Conservation (phyloP, 2,888 invertebrate genomes). For the Lordiphosa fenestrarum region DNA sequence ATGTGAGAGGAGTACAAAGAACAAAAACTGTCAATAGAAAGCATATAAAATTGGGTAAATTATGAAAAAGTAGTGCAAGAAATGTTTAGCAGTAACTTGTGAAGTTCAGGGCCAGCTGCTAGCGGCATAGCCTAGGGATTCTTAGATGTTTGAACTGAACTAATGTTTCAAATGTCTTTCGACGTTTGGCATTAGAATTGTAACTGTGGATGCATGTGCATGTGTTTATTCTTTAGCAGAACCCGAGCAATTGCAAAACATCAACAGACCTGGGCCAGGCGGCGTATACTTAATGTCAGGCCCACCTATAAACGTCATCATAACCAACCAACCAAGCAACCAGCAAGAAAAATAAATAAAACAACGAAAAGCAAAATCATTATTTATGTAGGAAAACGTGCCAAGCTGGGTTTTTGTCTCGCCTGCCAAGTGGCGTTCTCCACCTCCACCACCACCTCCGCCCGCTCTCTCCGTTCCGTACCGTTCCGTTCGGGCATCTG, state of each 20-base stretch:
- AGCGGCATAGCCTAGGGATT: too few relatives aligned
- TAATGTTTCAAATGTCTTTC: too few relatives aligned
- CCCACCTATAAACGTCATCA: constrained; percentile 68
- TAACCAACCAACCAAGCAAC: constrained; percentile 55
- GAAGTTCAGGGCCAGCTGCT: too few relatives aligned
- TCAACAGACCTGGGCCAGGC: constrained; percentile 41
- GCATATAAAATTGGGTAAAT: too few relatives aligned
- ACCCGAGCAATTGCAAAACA: constrained; percentile 33
- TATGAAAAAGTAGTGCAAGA: too few relatives aligned
- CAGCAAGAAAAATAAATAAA: constrained; percentile 12
- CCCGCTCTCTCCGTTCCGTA: too few relatives aligned
- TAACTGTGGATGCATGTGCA: not conserved
- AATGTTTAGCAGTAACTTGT: too few relatives aligned
- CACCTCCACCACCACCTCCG: too few relatives aligned
- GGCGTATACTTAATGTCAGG: constrained; percentile 74
- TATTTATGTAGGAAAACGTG: constrained; percentile 71
- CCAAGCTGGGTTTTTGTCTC: constrained; percentile 47
- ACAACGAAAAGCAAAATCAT: constrained; percentile 44
- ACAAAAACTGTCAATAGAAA: too few relatives aligned
- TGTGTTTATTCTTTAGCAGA: not conserved
- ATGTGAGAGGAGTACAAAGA: too few relatives aligned
- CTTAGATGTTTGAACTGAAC: too few relatives aligned
- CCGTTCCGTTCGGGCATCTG: constrained; percentile 48
- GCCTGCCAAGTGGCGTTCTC: constrained; percentile 5
- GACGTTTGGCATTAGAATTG: constrained; percentile 6